Conservation (phyloP, 2,888 invertebrate genomes). For the Subacronicta megacephala region DNA sequence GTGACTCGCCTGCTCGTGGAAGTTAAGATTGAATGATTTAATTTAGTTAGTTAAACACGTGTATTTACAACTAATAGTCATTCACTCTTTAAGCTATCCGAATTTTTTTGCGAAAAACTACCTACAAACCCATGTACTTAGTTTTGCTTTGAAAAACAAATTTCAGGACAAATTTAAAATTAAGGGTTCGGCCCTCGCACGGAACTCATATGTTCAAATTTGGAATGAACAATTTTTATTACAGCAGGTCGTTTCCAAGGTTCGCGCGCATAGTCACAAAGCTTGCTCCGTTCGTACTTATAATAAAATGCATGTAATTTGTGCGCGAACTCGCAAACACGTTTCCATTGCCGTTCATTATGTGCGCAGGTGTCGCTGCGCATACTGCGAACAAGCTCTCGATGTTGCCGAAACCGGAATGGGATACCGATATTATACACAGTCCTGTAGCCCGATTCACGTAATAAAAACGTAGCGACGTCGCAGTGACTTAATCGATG, state of each 20-base stretch:
- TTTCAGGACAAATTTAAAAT: neutral
- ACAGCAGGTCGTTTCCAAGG: neutral
- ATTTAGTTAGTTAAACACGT: too few relatives aligned
- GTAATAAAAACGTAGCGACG: too few relatives aligned
- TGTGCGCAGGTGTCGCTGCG: constrained; percentile 43
- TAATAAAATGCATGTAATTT: constrained; percentile 55
- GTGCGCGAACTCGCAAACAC: constrained; percentile 48
- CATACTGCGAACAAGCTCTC: constrained; percentile 41
- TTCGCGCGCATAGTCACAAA: constrained; percentile 7
- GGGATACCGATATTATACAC: constrained; percentile 31
- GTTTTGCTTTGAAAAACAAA: neutral
- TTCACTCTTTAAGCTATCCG: too few relatives aligned
- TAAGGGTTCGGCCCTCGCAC: neutral
- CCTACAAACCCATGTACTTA: too few relatives aligned
- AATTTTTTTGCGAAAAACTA: too few relatives aligned
- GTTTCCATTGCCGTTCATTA: constrained; percentile 49
- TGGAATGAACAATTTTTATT: neutral
- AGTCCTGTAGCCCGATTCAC: constrained; percentile 20
- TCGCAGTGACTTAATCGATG: too few relatives aligned
- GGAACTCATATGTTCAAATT: neutral
- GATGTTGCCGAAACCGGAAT: constrained; percentile 40
- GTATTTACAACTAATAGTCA: too few relatives aligned
- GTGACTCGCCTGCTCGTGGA: too few relatives aligned
- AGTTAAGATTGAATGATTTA: too few relatives aligned
- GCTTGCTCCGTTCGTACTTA: constrained; percentile 6